phyloP scores from a whole-genome alignment of 2,797 vertebrate genomes.

The Periparus ater region DNA sequence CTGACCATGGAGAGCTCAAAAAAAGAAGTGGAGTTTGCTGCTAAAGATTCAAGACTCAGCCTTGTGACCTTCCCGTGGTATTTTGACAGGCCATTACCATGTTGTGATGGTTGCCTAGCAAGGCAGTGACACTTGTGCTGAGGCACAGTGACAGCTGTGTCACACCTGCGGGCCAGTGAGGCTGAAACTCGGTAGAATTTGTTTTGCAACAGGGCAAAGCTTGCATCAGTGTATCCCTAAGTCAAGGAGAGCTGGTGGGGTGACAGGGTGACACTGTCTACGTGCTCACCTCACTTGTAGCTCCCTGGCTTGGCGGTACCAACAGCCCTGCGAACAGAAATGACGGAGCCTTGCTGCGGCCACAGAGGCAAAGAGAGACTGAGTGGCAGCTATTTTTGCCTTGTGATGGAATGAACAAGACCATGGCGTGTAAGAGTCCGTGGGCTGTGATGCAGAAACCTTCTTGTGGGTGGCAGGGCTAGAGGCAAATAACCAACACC shows the following conservation, averaged over 20 bases:
- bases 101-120: constrained; percentile 5
- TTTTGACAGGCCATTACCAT: neutral
- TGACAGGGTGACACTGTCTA: neutral
- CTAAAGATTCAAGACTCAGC: neutral
- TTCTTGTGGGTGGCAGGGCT: neutral
- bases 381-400: neutral
- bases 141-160: neutral
- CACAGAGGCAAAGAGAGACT: neutral
- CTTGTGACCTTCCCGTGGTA: neutral
- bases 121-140: neutral
- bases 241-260: neutral
- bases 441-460: neutral
- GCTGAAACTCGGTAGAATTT: neutral
- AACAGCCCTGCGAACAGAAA: rapidly evolving
- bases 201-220: neutral
- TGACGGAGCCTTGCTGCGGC: neutral
- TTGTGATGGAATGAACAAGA: neutral
- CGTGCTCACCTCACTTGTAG: neutral
- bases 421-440: rapidly evolving
- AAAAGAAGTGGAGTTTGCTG: neutral
- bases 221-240: neutral
- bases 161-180: neutral
- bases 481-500: neutral
- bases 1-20: neutral
- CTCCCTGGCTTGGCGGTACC: neutral